Base-by-base conservation (phyloP, 2,113 vertebrate species). In the Phoxinus phoxinus region DNA sequence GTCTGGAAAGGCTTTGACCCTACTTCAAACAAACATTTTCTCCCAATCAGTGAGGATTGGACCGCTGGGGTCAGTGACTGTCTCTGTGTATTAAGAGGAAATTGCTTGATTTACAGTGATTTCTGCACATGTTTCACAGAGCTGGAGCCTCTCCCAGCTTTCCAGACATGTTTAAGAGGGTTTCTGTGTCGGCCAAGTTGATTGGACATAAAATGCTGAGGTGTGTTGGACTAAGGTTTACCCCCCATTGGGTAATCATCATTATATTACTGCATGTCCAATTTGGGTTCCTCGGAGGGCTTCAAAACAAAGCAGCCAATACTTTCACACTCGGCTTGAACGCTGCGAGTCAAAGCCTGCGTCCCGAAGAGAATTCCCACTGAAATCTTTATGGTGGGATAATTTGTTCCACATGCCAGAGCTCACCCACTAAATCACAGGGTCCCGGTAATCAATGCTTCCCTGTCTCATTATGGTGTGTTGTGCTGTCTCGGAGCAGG, bases 1-100 rank as follows among this genome's bases (percentile, higher is more conserved):
- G 91, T 90, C 91, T 90, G 91, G 89, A 91, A 93, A 91, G 90
- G 89, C 89, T 90, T 89, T 91, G 92, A 93, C 93, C 93, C 92
- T 90, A 92, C 93, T 93, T 93, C 92, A 94, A 93, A 95, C 92
- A 93, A 92, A 92, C 87, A 87, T 90, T 91, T 93, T 91, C 89
- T 89, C 89, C 91, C 93, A 95, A 94, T 94, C 94, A 93, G 91
- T 84, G 59, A 87, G 93, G 91, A 92, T 91, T 91, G 90, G 77
- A 86, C 89, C 89, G 79, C 90, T 84, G 89, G 92, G 91, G 91
- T 92, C 93, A 87, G 90, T 77, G 80, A 90, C 90, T 92, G 94
- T 91, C 92, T 92, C 91, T 91, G 87, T 88, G 90, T 91, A 94
- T 92, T 92, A 88, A 89, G 90, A 92, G 92, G 93, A 93, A 94